A percentile compares a stretch with the other conserved stretches of the same genome.
Conservation (phyloP, 2,797 vertebrate species). For the Varecia variegata region DNA sequence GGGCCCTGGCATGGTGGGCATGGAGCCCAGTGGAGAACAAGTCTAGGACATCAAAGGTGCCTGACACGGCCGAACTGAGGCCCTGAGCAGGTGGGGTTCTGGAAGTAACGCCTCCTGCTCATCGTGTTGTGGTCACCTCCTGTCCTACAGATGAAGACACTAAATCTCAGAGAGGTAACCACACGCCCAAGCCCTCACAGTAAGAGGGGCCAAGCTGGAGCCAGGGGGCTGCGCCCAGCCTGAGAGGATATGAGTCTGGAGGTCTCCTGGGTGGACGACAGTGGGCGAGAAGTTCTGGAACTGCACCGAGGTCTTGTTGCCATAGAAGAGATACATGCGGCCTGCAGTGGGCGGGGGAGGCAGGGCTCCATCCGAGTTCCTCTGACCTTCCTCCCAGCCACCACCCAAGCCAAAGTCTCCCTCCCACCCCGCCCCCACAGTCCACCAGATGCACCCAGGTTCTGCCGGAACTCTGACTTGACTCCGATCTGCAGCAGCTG, state of each 20-base stretch:
- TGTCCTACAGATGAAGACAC: not conserved
- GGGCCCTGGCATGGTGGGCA: not conserved
- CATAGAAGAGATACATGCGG: constrained; percentile 96
- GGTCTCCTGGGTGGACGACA: constrained; percentile 91
- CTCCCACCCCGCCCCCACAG: not conserved
- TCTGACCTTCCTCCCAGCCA: not conserved
- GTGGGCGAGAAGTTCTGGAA: constrained; percentile 92
- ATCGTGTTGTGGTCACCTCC: not conserved
- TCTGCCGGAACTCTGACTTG: constrained; percentile 96
- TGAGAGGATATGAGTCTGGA: constrained; percentile 93
- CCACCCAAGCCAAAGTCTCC: not conserved
- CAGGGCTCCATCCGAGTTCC: not conserved
- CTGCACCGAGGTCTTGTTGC: constrained; percentile 95
- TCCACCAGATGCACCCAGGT: constrained; percentile 86
- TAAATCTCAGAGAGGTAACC: not conserved
- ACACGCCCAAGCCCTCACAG: not conserved
- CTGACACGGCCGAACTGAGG: not conserved
- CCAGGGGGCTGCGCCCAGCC: not conserved
- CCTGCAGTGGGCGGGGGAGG: constrained; percentile 80
- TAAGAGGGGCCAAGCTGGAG: too few species aligned
- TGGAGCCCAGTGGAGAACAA: accelerated
- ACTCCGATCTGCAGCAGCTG: constrained; percentile 95
- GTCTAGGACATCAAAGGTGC: not conserved
- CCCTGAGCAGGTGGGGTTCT: not conserved
- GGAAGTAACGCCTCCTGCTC: not conserved